Evolutionary conservation across 2,888 invertebrate genomes (phyloP).

Genomic region (Orgyia antiqua): DNA sequence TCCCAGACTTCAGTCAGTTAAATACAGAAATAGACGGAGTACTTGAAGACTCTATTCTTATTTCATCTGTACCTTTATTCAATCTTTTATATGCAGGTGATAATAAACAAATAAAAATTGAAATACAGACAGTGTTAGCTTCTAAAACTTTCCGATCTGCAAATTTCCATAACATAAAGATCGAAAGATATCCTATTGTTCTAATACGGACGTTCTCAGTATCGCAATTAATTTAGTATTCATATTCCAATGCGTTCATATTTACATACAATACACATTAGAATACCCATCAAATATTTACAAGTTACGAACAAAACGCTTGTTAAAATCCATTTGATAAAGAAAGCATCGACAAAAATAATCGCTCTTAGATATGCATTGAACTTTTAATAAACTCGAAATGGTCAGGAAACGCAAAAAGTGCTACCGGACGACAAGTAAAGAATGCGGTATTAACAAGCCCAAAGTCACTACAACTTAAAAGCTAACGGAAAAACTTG

Average conservation of each 20-base stretch:
- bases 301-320: slow-evolving; percentile 3
- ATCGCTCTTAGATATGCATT: slow-evolving; percentile 25
- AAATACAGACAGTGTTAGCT: too few relatives aligned
- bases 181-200: slow-evolving; percentile 12
- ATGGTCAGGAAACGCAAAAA: slow-evolving; percentile 54
- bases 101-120: too few relatives aligned
- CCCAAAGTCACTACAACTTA: slow-evolving; percentile 12
- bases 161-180: slow-evolving; percentile 8
- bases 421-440: slow-evolving; percentile 35
- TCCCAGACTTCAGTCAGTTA: too few relatives aligned
- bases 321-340: slow-evolving; percentile 4
- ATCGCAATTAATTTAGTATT: slow-evolving; percentile 8
- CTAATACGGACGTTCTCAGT: slow-evolving; percentile 14
- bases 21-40: too few relatives aligned
- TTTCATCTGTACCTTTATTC: too few relatives aligned
- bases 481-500: slow-evolving; percentile 3
- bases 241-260: slow-evolving; percentile 5
- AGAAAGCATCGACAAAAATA: slow-evolving; percentile 47
- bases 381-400: too few relatives aligned
- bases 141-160: slow-evolving; percentile 3
- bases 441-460: slow-evolving; percentile 39
- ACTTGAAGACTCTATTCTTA: too few relatives aligned
- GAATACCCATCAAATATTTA: slow-evolving; percentile 7
- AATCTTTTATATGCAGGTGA: too few relatives aligned
- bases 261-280: slow-evolving; percentile 22